These are phyloP conservation scores for Hippocampus comes DNA, from an alignment of 2,113 vertebrate genomes.

Conservation along the genomic window DNA sequence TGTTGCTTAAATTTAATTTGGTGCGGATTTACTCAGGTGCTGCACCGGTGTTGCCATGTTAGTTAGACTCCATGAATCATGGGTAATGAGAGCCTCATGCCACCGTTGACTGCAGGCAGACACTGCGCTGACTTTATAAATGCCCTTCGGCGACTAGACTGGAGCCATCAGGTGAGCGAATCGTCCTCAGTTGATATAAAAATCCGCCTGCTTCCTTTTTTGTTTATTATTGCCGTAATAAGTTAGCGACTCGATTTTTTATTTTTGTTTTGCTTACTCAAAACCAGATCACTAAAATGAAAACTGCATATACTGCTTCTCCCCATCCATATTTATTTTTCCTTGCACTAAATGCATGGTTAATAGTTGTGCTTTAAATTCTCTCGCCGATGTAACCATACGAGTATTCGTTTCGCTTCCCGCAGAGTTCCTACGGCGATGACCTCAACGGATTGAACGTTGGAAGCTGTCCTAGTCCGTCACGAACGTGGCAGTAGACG, in stretches of 20 bases:
- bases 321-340: not conserved
- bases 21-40: constrained; percentile 30
- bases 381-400: no score
- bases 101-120: constrained; percentile 11
- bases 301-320: not conserved
- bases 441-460: no score
- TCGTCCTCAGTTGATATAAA: not conserved
- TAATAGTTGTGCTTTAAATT: no score
- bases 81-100: constrained; percentile 20
- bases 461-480: no score
- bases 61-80: constrained; percentile 33
- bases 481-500: no score
- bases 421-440: no score
- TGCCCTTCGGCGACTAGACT: constrained; percentile 27
- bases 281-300: no score
- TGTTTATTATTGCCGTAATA: not conserved
- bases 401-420: no score
- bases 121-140: constrained; percentile 22
- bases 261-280: not conserved
- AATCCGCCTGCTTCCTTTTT: not conserved
- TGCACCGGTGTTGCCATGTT: constrained; percentile 14
- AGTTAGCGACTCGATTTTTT: no score
- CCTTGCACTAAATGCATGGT: no score
- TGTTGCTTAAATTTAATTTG: constrained; percentile 41
- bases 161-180: constrained; percentile 5